Evolutionary conservation across 23 tunicate species (phyloP).

Genomic region (Oikopleura albicans): DNA sequence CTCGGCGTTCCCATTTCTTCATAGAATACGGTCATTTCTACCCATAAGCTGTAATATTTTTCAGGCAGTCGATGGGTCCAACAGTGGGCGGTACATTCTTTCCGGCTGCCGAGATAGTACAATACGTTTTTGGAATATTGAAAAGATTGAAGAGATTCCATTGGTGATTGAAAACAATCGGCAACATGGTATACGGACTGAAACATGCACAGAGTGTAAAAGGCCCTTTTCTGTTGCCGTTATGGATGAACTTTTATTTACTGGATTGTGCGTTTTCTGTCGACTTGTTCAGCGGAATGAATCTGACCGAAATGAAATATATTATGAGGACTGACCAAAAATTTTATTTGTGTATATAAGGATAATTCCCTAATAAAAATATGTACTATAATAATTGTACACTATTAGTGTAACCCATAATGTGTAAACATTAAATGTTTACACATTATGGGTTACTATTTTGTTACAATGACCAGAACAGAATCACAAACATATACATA

Average conservation of each 20-base stretch:
- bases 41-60: no score
- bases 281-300: not conserved
- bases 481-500: no score
- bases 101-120: not conserved
- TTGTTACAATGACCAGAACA: no score
- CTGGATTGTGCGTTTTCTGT: conserved; percentile 11
- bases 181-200: not conserved
- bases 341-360: no score
- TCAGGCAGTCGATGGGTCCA: not conserved
- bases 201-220: not conserved
- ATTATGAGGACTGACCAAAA: no score
- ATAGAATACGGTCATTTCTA: no score
- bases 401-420: no score
- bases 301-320: not conserved
- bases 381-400: no score
- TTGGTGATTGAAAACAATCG: not conserved
- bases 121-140: conserved; percentile 7
- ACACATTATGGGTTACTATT: no score
- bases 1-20: no score
- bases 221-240: not conserved
- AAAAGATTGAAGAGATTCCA: not conserved
- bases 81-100: not conserved
- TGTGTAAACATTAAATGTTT: no score
- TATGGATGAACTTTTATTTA: not conserved
- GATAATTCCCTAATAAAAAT: no score